Percentiles rank a stretch among this genome's conserved stretches.
Conservation (phyloP, 53 echinoderm and acorn worm genomes). For the Stichopus horrens region DNA sequence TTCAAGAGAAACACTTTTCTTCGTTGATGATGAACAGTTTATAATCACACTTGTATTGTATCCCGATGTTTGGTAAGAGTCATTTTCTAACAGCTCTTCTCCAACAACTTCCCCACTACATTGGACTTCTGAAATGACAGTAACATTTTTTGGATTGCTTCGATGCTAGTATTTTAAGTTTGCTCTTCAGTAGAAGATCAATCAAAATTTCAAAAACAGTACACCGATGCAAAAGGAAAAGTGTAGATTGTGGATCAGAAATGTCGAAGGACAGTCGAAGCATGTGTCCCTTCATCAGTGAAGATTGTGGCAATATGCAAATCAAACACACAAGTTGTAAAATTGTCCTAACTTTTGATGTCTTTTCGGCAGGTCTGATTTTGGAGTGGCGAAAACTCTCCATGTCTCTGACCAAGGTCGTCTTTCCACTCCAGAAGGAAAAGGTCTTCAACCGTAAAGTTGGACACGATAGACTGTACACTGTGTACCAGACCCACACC, state of each 20-base stretch:
- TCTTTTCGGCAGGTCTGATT: constrained; percentile 47
- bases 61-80: no score
- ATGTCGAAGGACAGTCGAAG: background rate
- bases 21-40: no score
- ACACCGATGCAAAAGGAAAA: no score
- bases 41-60: no score
- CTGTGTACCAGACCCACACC: constrained; percentile 88
- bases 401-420: constrained; percentile 86
- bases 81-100: no score
- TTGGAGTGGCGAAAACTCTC: constrained; percentile 93
- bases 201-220: no score
- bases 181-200: no score
- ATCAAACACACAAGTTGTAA: background rate
- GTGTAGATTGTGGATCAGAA: background rate
- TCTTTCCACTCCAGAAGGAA: constrained; percentile 93
- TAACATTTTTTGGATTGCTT: no score
- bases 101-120: no score
- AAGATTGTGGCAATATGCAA: background rate
- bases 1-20: no score
- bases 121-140: no score
- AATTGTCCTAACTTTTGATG: background rate
- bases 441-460: constrained; percentile 56
- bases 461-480: constrained; percentile 74
- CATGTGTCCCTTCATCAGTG: background rate
- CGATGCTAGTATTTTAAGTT: no score